Conservation (phyloP, 2,797 vertebrate genomes). For the Halcyon leucocephala region DNA sequence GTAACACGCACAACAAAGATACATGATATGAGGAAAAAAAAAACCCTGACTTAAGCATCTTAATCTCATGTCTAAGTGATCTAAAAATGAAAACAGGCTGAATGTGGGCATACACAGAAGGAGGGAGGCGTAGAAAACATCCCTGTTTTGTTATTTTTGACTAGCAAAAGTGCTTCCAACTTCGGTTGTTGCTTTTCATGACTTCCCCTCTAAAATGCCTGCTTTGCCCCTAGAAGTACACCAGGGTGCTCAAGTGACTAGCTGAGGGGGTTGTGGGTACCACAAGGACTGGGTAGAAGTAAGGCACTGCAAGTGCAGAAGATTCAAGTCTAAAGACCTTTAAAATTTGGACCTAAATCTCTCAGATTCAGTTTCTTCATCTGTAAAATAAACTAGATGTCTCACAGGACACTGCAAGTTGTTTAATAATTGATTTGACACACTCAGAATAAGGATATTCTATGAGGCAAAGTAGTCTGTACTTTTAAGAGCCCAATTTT, state of each 20-base stretch:
- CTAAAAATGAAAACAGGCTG: not conserved
- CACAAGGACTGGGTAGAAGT: not conserved
- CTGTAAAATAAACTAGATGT: not conserved
- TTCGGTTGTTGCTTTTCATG: not conserved
- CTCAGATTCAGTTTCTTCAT: not conserved
- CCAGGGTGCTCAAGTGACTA: not conserved
- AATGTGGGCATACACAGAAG: not conserved
- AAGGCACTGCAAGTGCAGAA: not conserved
- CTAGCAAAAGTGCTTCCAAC: not conserved
- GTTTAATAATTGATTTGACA: slow-evolving; percentile 38
- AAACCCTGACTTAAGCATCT: not conserved
- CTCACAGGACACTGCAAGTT: not conserved
- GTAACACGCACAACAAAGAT: not conserved
- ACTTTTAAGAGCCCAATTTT: slow-evolving; percentile 6
- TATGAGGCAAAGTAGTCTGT: not conserved
- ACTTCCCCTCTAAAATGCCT: not conserved
- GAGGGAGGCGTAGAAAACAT: not conserved
- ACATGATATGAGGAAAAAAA: not conserved
- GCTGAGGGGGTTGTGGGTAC: not conserved
- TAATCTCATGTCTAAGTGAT: not conserved
- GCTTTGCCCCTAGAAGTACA: not conserved
- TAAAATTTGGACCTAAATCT: not conserved
- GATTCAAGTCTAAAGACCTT: not conserved
- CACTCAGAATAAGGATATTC: slow-evolving; percentile 18
- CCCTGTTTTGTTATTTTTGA: not conserved